Base-by-base conservation (phyloP, 1,140 invertebrate genomes). In the Chionoecetes opilio region DNA sequence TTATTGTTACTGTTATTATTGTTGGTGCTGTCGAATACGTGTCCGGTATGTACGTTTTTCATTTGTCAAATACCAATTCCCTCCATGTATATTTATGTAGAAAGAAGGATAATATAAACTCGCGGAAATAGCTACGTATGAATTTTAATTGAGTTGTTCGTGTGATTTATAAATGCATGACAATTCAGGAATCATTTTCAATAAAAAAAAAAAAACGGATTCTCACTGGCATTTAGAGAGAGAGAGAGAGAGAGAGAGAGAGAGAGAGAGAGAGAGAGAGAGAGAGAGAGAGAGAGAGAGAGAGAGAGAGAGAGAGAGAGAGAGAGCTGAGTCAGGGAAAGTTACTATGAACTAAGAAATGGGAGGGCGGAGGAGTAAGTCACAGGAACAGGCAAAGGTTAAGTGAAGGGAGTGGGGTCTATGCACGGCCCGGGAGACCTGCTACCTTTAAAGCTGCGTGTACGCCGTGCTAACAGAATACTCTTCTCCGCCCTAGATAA, bases 201-300 rank as follows among this genome's bases (percentile, higher is more conserved):
- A 53, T 14, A 53, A 3, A 53, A 53, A 53, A 53, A 53, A 3
- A 3, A 53, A 53, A 53, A 53, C 2, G 8, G 21, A 17, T 53
- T 17, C 2, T 14, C 21, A 53, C 46, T 53, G 46, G 11, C 46
- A 11, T 75, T 75, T n/a, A 75, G 63, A 75, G 63, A 75, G 53
- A 63, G 53, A 63, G 53, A 63, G 53, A 63, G 53, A 63, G 53
- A 63, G 53, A 63, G 53, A 63, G 53, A 63, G 53, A 63, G 53
- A 63, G 63, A 75, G 63, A 75, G 63, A 75, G 63, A 75, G 63
- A 75, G 63, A 75, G 63, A 75, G 63, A 75, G 63, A 75, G 63
- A 75, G 63, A 75, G 63, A 75, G 63, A 75, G 63, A 75, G 63
- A 75, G 63, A 75, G 63, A 75, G 63, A 75, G 63, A 75, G 63